Conservation (phyloP, 37 sponge, comb jelly and placozoan genomes). For the Cliona cf. orientalis region DNA sequence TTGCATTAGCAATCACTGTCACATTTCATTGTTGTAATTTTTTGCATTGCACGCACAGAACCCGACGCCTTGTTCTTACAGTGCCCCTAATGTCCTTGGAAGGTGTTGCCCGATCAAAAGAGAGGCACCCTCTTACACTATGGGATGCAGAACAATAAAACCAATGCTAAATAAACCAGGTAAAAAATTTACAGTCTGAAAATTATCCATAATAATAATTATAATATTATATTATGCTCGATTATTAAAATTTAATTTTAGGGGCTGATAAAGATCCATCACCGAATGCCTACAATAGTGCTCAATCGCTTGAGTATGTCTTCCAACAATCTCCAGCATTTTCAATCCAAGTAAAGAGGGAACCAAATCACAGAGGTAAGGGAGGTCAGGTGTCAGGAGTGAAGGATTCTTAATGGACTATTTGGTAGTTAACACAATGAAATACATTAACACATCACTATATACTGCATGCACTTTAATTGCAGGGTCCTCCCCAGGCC, state of each 20-base stretch:
- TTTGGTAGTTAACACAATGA: no score
- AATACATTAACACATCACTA: no score
- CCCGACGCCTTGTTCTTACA: conserved; percentile 44
- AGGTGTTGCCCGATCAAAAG: conserved; percentile 6
- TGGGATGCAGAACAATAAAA: not conserved
- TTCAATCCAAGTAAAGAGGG: conserved; percentile 27
- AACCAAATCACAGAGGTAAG: conserved; percentile 9
- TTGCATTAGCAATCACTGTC: not conserved
- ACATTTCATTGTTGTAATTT: not conserved
- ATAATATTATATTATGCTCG: no score
- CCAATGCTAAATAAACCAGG: not conserved
- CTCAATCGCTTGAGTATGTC: not conserved
- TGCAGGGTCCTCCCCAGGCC: conserved; percentile 59
- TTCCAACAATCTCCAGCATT: conserved; percentile 35
- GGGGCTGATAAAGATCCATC: conserved; percentile 14
- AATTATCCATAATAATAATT: not conserved
- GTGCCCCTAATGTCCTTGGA: conserved; percentile 43
- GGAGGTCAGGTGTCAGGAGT: not conserved
- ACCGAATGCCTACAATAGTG: conserved; percentile 43
- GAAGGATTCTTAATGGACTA: not conserved
- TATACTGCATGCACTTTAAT: not conserved
- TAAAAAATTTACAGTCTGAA: not conserved
- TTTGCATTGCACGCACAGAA: conserved; percentile 5
- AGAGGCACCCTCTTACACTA: conserved; percentile 59
- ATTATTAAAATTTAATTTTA: not conserved